Conservation (phyloP, 2,888 invertebrate genomes). For the Apamea anceps region DNA sequence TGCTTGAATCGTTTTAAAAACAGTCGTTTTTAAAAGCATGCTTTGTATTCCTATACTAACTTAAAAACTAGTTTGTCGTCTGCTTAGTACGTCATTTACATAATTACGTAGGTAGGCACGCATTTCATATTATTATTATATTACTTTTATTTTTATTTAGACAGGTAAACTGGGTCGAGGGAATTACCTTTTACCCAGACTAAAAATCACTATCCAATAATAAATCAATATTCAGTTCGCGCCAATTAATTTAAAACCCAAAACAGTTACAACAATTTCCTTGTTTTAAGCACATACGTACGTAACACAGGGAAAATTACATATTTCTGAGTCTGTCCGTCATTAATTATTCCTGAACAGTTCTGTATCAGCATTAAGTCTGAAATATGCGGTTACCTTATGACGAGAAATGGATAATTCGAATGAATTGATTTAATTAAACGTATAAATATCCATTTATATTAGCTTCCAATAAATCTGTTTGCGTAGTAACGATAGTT, state of each 20-base stretch:
- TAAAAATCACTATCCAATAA: not conserved
- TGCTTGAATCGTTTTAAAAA: not conserved
- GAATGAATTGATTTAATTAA: conserved; percentile 37
- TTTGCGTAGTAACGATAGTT: conserved; percentile 53
- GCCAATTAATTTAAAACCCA: not conserved
- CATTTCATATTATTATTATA: not conserved
- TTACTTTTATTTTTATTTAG: not conserved
- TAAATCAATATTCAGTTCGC: not conserved
- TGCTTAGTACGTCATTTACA: not conserved
- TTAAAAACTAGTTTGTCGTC: not conserved
- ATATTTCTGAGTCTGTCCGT: conserved; percentile 12
- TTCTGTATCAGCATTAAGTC: conserved; percentile 1
- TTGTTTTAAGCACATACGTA: not conserved
- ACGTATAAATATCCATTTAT: conserved; percentile 44
- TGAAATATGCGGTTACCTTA: conserved; percentile 44
- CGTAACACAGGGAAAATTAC: conserved; percentile 7
- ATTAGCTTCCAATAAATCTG: conserved; percentile 55
- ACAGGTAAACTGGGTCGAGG: not conserved
- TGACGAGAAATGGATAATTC: conserved; percentile 21
- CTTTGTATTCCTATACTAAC: not conserved
- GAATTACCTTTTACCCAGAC: not conserved
- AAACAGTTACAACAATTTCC: not conserved
- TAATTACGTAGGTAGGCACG: no score
- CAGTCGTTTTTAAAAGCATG: not conserved
- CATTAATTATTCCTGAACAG: conserved; percentile 21